A percentile compares a stretch with the other conserved stretches of the same genome.
Evolutionary conservation across 2,113 vertebrate genomes (phyloP).

Genomic region (Monopterus albus): DNA sequence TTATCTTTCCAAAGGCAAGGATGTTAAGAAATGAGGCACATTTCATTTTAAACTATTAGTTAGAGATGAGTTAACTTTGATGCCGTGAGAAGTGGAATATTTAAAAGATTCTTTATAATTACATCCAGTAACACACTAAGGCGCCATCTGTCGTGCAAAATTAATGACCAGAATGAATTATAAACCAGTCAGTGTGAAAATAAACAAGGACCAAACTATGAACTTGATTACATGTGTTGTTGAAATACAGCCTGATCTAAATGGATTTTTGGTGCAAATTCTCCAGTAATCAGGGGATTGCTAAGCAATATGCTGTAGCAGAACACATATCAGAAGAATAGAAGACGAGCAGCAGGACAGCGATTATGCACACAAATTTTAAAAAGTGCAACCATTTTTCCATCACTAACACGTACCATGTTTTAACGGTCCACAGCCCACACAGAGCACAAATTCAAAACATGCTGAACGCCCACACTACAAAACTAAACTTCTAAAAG

Average conservation of each 20-base stretch:
- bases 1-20: conserved; percentile 6
- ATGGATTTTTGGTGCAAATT: too few species aligned
- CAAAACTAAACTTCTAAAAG: background rate
- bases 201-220: too few species aligned
- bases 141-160: background rate
- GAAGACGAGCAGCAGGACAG: background rate
- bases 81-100: background rate
- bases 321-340: too few species aligned
- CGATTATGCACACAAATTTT: background rate
- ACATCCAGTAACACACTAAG: too few species aligned
- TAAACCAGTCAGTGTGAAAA: too few species aligned
- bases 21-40: conserved; percentile 9
- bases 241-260: too few species aligned
- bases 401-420: background rate
- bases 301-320: too few species aligned
- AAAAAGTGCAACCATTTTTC: background rate
- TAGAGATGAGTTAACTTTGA: conserved; percentile 18
- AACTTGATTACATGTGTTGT: too few species aligned
- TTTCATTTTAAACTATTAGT: conserved; percentile 22
- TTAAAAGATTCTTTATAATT: too few species aligned
- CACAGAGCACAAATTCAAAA: background rate
- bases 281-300: too few species aligned
- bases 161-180: too few species aligned
- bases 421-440: conserved; percentile 6
- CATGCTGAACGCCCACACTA: conserved; percentile 2